A percentile compares a stretch with the other conserved stretches of the same genome.
Conservation (phyloP, 2,113 vertebrate species). For the Calyptommatus sinebrachiatus region DNA sequence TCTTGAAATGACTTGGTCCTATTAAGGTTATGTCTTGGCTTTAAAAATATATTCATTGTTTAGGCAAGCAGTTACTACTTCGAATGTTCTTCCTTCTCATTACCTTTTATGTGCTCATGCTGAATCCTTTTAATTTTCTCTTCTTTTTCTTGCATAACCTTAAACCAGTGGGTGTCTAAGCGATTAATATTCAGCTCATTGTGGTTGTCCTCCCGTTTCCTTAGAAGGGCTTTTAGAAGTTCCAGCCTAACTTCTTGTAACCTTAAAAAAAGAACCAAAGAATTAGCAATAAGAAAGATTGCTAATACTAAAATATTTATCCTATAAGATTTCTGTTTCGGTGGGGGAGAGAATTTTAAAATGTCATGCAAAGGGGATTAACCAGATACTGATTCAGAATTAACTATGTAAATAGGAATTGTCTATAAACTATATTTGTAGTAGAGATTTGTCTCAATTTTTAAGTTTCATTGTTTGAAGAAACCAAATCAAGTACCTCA, state of each 20-base stretch:
- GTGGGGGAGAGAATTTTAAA: background rate
- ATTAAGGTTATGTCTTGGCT: too few species aligned
- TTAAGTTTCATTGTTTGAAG: too few species aligned
- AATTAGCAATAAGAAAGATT: background rate
- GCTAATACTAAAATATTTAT: background rate
- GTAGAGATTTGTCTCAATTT: too few species aligned
- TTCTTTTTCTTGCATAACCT: constrained; percentile 73
- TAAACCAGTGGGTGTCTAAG: constrained; percentile 71
- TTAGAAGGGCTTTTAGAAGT: constrained; percentile 76
- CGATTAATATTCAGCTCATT: constrained; percentile 60
- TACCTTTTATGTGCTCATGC: constrained; percentile 66
- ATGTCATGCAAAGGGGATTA: background rate
- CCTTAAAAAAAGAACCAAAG: constrained; percentile 66
- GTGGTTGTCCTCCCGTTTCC: constrained; percentile 68
- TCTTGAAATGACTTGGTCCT: too few species aligned
- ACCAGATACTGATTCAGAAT: background rate
- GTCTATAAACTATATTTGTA: too few species aligned
- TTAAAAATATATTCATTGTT: background rate
- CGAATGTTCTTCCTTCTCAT: constrained; percentile 8
- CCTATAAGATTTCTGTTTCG: background rate
- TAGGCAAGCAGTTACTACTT: background rate
- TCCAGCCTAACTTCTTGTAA: constrained; percentile 80
- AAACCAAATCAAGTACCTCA: too few species aligned
- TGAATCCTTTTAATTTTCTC: constrained; percentile 72
- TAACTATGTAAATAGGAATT: too few species aligned